These are phyloP conservation scores for Periophthalmus magnuspinnatus DNA, from an alignment of 2,797 vertebrate species.

Conservation along the genomic window DNA sequence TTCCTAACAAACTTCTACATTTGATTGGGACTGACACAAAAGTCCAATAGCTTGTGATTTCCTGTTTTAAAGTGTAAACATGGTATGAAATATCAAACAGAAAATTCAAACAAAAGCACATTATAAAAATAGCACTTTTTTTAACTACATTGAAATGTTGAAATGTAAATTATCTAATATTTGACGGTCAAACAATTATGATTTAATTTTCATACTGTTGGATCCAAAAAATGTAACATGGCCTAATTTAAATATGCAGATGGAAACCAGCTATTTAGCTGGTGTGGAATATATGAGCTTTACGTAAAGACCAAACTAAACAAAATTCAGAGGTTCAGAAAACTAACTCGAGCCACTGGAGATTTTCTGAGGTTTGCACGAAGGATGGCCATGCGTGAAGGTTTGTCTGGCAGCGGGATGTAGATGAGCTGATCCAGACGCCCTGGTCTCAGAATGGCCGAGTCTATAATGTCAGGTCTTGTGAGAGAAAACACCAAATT, in stretches of 20 bases:
- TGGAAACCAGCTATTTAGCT: no score
- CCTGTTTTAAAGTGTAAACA: background rate
- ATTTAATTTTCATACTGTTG: background rate
- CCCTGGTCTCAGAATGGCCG: constrained; percentile 94
- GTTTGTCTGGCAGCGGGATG: constrained; percentile 93
- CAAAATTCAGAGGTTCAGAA: background rate
- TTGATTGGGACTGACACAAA: background rate
- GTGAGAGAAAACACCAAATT: background rate
- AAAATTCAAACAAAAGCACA: background rate
- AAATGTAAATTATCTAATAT: background rate
- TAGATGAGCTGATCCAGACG: constrained; percentile 97
- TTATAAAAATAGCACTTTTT: no score
- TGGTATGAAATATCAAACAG: background rate
- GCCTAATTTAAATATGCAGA: background rate
- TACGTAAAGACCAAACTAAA: no score
- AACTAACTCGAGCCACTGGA: constrained; percentile 19
- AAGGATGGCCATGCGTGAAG: constrained; percentile 94
- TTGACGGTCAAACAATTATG: background rate
- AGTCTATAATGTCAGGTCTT: constrained; percentile 98
- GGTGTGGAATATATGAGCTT: no score
- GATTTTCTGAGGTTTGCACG: constrained; percentile 96
- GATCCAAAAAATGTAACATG: background rate
- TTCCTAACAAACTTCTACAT: background rate
- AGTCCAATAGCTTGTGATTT: background rate
- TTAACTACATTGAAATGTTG: background rate